Evolutionary conservation across 2,888 invertebrate species (phyloP).

Genomic region (Eristalis arbustorum): DNA sequence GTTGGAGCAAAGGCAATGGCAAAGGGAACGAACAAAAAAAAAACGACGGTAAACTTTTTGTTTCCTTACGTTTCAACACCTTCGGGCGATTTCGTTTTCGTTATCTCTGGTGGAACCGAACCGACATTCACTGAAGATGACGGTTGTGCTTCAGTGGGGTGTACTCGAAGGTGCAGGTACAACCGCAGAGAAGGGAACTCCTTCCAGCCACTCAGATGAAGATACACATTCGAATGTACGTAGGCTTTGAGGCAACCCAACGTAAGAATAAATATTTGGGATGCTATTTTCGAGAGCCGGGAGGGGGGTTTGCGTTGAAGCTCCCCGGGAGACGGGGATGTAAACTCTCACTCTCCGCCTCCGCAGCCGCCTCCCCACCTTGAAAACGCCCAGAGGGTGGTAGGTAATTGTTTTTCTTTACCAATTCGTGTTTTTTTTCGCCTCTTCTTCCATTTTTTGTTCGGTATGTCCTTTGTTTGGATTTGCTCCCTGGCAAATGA

Average conservation of each 20-base stretch:
- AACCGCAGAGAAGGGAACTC: neutral
- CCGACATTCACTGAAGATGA: conserved; percentile 55
- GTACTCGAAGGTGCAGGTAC: conserved; percentile 32
- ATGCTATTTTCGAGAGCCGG: conserved; percentile 49
- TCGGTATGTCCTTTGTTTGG: conserved; percentile 15
- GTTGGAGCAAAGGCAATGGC: neutral
- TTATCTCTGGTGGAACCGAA: conserved; percentile 64
- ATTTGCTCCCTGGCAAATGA: conserved; percentile 49
- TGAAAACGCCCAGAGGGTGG: conserved; percentile 51
- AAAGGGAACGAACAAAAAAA: neutral
- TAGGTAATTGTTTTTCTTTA: conserved; percentile 65
- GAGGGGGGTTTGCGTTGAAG: neutral
- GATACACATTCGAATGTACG: conserved; percentile 28
- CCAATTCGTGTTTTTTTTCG: conserved; percentile 30
- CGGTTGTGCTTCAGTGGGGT: neutral
- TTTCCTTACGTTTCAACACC: conserved; percentile 76
- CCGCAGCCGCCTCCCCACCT: neutral
- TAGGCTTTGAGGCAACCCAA: conserved; percentile 52
- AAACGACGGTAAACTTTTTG: conserved; percentile 54
- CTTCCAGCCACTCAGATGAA: conserved; percentile 6
- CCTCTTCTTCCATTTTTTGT: neutral
- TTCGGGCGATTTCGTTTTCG: conserved; percentile 75
- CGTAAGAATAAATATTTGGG: conserved; percentile 64
- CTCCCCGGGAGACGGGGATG: conserved; percentile 1
- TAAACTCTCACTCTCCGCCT: neutral